phyloP scores from a whole-genome alignment of 2,113 vertebrate genomes.

The Chamaetylas fuelleborni region DNA sequence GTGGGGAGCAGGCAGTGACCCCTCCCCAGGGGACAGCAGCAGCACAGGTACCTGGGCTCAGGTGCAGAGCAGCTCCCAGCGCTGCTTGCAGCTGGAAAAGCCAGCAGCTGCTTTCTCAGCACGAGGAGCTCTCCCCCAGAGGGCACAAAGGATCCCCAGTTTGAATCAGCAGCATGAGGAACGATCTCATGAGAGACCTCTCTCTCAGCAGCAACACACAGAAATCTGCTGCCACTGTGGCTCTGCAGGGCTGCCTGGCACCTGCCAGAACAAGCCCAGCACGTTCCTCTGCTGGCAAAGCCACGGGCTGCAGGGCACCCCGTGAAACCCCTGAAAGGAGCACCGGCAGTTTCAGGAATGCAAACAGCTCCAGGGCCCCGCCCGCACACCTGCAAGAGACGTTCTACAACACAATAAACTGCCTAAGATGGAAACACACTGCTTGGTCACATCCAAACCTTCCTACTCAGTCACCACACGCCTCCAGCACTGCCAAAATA shows the following conservation, averaged over 20 bases:
- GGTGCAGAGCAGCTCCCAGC: rapidly evolving
- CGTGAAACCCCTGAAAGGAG: background rate
- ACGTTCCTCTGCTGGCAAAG: background rate
- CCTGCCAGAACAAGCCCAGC: background rate
- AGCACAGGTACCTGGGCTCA: background rate
- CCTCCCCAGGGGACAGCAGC: background rate
- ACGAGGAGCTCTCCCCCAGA: rapidly evolving
- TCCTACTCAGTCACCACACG: background rate
- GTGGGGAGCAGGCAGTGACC: background rate
- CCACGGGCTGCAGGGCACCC: background rate
- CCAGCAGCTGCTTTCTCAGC: background rate
- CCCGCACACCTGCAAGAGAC: background rate
- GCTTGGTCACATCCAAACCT: background rate
- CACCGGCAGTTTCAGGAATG: background rate
- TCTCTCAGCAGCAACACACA: rapidly evolving
- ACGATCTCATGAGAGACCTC: background rate
- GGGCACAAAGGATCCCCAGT: background rate
- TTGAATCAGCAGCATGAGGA: background rate
- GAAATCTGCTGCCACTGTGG: background rate
- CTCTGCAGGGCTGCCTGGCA: background rate
- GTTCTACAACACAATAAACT: background rate
- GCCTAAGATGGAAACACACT: background rate
- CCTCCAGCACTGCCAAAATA: background rate
- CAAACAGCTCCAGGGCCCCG: background rate
- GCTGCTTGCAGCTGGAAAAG: background rate